Percentiles rank a stretch among this genome's conserved stretches.
Evolutionary conservation across 2,113 vertebrate genomes (phyloP).

Genomic region (Picathartes gymnocephalus): DNA sequence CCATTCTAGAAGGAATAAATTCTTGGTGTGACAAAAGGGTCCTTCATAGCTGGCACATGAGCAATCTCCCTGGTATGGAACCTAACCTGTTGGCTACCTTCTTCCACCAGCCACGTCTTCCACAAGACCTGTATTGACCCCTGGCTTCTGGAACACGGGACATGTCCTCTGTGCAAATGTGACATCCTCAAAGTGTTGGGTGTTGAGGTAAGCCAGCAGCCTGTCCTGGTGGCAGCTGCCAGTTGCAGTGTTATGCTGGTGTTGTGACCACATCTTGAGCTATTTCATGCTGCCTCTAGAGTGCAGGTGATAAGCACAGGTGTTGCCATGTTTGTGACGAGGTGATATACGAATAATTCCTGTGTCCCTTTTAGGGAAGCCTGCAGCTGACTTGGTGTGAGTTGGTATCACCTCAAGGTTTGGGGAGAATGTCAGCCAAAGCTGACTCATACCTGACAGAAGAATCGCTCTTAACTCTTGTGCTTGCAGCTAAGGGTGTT

Average conservation of each 20-base stretch:
- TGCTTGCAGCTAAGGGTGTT: not conserved
- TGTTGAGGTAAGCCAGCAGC: slow-evolving; percentile 73
- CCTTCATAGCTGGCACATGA: not conserved
- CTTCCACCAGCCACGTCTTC: slow-evolving; percentile 79
- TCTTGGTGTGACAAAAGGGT: not conserved
- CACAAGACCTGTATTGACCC: slow-evolving; percentile 90
- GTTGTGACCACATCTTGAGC: not conserved
- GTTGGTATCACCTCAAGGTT: not conserved
- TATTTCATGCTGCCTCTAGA: not conserved
- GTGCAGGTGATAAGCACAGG: not conserved
- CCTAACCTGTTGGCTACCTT: not conserved
- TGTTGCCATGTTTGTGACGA: not conserved
- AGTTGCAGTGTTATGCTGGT: accelerated
- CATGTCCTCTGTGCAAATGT: slow-evolving; percentile 93
- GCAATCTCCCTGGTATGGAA: not conserved
- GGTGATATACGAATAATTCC: not conserved
- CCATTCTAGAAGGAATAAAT: not conserved
- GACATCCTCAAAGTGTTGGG: slow-evolving; percentile 90
- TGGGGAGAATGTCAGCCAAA: not conserved
- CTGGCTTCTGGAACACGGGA: slow-evolving; percentile 89
- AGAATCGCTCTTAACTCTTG: not conserved
- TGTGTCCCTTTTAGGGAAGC: not conserved
- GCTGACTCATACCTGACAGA: not conserved
- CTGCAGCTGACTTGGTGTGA: not conserved
- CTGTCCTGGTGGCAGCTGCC: not conserved